phyloP scores from a whole-genome alignment of 2,888 invertebrate genomes.

The Stenoptilia bipunctidactyla region DNA sequence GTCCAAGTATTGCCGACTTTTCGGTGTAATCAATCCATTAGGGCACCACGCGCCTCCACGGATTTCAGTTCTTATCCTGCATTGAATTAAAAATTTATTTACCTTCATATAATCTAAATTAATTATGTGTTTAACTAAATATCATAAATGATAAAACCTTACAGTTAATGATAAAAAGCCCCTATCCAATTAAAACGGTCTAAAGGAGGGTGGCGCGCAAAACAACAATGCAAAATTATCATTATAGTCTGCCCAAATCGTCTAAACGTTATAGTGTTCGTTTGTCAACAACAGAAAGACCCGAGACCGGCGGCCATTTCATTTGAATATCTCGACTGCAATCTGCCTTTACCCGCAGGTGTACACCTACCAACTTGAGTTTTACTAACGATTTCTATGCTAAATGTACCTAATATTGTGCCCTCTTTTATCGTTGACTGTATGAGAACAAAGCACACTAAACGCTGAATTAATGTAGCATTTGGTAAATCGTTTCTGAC shows the following conservation, averaged over 20 bases:
- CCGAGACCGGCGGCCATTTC: constrained; percentile 25
- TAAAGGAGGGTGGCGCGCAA: constrained; percentile 21
- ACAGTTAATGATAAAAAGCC: not conserved
- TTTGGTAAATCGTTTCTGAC: constrained; percentile 43
- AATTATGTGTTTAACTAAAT: too few species aligned
- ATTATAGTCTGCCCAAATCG: constrained; percentile 36
- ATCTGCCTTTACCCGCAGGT: constrained; percentile 25
- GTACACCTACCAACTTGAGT: not conserved
- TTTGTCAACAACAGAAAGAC: constrained; percentile 37
- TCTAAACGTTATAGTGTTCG: constrained; percentile 33
- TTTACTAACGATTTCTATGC: not conserved
- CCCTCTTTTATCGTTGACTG: constrained; percentile 2
- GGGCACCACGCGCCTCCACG: constrained; percentile 96
- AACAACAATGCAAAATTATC: constrained; percentile 31
- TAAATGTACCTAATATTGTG: not conserved
- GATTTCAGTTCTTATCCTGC: constrained; percentile 86
- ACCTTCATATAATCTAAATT: too few species aligned
- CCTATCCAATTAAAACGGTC: constrained; percentile 10
- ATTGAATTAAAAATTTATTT: constrained; percentile 9
- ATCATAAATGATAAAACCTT: too few species aligned
- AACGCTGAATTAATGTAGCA: constrained; percentile 51
- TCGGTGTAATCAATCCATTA: constrained; percentile 80
- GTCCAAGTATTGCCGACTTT: constrained; percentile 86
- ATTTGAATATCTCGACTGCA: constrained; percentile 51
- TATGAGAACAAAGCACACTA: constrained; percentile 43